Base-by-base conservation (phyloP, 2,113 vertebrate genomes). In the Todiramphus chloris region DNA sequence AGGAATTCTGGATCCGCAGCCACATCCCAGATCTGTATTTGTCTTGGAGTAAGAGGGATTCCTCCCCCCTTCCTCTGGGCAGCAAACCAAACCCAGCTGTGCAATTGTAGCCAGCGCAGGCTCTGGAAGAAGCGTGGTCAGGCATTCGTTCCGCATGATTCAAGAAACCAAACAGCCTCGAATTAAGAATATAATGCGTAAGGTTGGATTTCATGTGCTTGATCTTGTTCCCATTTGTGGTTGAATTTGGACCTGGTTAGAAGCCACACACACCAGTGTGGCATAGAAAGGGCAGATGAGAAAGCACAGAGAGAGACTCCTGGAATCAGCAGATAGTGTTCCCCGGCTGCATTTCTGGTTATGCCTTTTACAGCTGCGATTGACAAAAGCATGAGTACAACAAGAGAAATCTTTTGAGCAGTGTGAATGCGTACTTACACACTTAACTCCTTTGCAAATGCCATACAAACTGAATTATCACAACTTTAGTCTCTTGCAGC, bases 11-110 rank as follows among this genome's bases (percentile, higher is more conserved):
- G 68, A 92, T 84, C 93, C 85, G 81, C 74, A 97, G 95, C 95
- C 87, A 95, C 81, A 95, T 91, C 95, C 89, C 93, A 94, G 90
- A 86, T 79, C 93, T 87, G 74, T 96, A 91, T 97, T 96, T 96
- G 89, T 94, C 83, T 97, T 96, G 96, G 91, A 97, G 95, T 79
- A 95, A 39, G 0, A 76, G 89, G 91, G 90, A 90, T 90, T 94
- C 92, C 83, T 95, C 79, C 94, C 90, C 90, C 78, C 33, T 89
- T 94, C 83, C 89, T 78, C 37, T 53, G 86, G 88, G 95, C 91
- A 95, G 94, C 91, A 97, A 97, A 96, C 93, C 86, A 95, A 95
- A 96, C 73, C 89, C 95, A 96, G 94, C 92, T 96, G 96, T 92
- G 94, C 75, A 58, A 16, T 6, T 63, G 82, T 27, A 95, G 95